Percentiles rank a stretch among this genome's conserved stretches.
These are phyloP conservation scores for Chauna torquata DNA, from an alignment of 2,113 vertebrate species.

Conservation along the genomic window DNA sequence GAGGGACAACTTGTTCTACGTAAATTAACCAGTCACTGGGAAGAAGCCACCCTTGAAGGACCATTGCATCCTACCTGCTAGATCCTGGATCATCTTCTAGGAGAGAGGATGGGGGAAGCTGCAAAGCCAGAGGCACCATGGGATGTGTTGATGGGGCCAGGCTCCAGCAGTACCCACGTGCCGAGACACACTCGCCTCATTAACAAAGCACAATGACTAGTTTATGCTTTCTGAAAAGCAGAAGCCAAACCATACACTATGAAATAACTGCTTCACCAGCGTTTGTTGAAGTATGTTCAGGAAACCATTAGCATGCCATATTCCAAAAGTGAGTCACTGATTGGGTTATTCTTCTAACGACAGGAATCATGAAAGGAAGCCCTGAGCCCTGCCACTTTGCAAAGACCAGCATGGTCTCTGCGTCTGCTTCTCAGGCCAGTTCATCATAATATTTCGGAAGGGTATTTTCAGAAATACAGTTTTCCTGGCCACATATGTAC, in stretches of 20 bases:
- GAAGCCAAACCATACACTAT: background rate
- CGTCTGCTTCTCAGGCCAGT: background rate
- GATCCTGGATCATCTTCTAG: background rate
- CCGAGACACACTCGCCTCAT: background rate
- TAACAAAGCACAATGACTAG: no score
- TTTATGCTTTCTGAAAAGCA: background rate
- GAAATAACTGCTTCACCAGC: no score
- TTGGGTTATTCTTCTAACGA: no score
- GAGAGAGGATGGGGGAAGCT: background rate
- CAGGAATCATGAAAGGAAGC: no score
- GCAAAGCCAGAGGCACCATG: background rate
- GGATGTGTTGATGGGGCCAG: background rate
- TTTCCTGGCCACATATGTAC: no score
- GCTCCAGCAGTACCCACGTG: background rate
- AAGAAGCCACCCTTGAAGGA: background rate
- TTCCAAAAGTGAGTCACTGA: no score
- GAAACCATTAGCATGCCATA: no score
- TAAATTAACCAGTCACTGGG: background rate
- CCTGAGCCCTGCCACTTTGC: background rate
- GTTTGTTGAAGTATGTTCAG: no score
- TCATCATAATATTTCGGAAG: background rate
- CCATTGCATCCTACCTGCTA: background rate
- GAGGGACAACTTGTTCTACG: background rate
- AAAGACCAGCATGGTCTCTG: background rate
- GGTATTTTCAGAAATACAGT: background rate